Conservation (phyloP, 2,113 vertebrate genomes). For the Brachyhypopomus gauderio region DNA sequence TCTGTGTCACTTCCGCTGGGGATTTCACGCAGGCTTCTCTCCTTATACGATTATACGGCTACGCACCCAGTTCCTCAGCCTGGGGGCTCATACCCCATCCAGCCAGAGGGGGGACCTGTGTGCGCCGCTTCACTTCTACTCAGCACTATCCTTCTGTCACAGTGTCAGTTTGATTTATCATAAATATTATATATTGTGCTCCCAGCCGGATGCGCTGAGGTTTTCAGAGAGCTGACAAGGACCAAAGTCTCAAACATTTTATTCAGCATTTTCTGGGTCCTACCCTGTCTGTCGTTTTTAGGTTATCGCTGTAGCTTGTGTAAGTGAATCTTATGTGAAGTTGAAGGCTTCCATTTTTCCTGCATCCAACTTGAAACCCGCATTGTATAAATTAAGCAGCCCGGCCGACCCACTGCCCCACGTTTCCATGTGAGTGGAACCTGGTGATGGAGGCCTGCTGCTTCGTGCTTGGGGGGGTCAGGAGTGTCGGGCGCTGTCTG, state of each 20-base stretch:
- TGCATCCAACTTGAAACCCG: too few species aligned
- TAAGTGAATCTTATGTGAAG: too few species aligned
- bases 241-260: neutral
- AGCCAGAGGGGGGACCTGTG: constrained; percentile 4
- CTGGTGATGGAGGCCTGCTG: constrained; percentile 11
- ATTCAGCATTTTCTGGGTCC: constrained; percentile 11
- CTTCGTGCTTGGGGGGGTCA: neutral
- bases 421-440: neutral
- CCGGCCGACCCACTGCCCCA: neutral
- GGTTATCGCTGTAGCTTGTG: neutral
- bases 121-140: constrained; percentile 60
- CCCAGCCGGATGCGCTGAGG: constrained; percentile 47
- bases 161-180: constrained; percentile 63
- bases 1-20: constrained; percentile 28
- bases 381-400: too few species aligned
- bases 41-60: constrained; percentile 53
- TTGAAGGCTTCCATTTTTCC: too few species aligned
- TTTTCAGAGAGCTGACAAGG: constrained; percentile 19
- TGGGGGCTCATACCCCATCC: constrained; percentile 33
- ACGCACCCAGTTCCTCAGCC: constrained; percentile 58
- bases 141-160: constrained; percentile 56
- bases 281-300: neutral
- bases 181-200: constrained; percentile 59
- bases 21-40: constrained; percentile 55
- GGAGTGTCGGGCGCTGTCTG: constrained; percentile 11